Percentiles rank a stretch among this genome's conserved stretches.
Evolutionary conservation across 2,797 vertebrate species (phyloP).

Genomic region (Lepidocolaptes lacrymiger): DNA sequence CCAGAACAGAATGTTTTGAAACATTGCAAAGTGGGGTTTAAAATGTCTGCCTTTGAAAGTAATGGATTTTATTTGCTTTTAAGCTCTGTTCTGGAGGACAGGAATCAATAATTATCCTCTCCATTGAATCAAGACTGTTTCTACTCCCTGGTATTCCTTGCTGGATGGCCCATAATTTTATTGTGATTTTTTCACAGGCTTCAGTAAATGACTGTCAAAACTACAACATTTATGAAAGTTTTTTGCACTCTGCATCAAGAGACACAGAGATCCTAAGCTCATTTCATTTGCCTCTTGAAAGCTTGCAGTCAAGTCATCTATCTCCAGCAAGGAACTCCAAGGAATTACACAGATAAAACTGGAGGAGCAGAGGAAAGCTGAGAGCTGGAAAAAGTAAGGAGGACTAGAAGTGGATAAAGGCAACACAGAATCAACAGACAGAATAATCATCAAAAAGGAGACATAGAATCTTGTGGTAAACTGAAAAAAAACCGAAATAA

Average conservation of each 20-base stretch:
- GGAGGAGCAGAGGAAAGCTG: conserved; percentile 22
- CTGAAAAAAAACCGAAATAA: conserved; percentile 48
- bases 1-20: background rate
- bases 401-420: conserved; percentile 10
- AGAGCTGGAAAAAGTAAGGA: conserved; percentile 24
- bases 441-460: conserved; percentile 41
- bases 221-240: background rate
- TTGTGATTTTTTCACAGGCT: background rate
- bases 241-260: conserved; percentile 16
- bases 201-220: background rate
- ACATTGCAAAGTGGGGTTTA: background rate
- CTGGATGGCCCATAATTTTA: conserved; percentile 10
- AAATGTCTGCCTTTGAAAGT: conserved; percentile 5
- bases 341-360: conserved; percentile 60
- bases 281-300: conserved; percentile 68
- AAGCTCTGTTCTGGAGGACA: background rate
- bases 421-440: conserved; percentile 30
- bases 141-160: conserved; percentile 24
- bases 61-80: conserved; percentile 47
- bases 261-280: background rate
- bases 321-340: conserved; percentile 59
- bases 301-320: conserved; percentile 49
- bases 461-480: conserved; percentile 7
- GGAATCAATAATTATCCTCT: conserved; percentile 35
- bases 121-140: conserved; percentile 33